Evolutionary conservation across 1,140 invertebrate genomes (phyloP).

Genomic region (Drosophila leontia): DNA sequence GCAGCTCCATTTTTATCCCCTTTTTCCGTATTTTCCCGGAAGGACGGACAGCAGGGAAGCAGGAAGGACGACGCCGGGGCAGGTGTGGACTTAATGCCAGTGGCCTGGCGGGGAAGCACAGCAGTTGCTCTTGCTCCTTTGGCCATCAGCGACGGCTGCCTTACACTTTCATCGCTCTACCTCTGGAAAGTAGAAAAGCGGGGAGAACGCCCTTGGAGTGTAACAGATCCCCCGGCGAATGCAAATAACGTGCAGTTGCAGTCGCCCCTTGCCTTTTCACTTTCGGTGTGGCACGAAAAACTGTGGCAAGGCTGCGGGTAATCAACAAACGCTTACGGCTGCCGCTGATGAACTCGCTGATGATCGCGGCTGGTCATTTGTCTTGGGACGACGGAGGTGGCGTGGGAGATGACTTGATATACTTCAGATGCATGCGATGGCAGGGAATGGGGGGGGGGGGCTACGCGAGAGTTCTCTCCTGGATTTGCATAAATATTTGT

Average conservation of each 20-base stretch:
- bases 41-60: slow-evolving; percentile 10
- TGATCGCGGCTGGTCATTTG: slow-evolving; percentile 71
- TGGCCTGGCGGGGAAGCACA: slow-evolving; percentile 7
- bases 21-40: slow-evolving; percentile 17
- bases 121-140: slow-evolving; percentile 28
- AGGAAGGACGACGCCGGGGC: slow-evolving; percentile 45
- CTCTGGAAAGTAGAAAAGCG: slow-evolving; percentile 14
- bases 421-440: slow-evolving; percentile 9
- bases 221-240: slow-evolving; percentile 77
- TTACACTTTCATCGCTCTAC: slow-evolving; percentile 66
- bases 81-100: slow-evolving; percentile 68
- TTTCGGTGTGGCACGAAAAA: slow-evolving; percentile 31
- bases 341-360: slow-evolving; percentile 78
- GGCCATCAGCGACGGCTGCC: slow-evolving; percentile 52
- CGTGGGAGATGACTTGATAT: slow-evolving; percentile 1
- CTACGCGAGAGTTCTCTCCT: slow-evolving; percentile 6
- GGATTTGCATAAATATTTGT: slow-evolving; percentile 67
- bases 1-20: slow-evolving; percentile 35
- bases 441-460: too few species aligned
- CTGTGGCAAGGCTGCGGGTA: slow-evolving; percentile 78
- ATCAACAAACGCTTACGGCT: slow-evolving; percentile 79
- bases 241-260: slow-evolving; percentile 70
- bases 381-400: slow-evolving; percentile 24
- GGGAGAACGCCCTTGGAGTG: slow-evolving; percentile 51
- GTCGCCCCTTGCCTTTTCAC: slow-evolving; percentile 1